Conservation (phyloP, 2,113 vertebrate species). For the Halcyon senegalensis region DNA sequence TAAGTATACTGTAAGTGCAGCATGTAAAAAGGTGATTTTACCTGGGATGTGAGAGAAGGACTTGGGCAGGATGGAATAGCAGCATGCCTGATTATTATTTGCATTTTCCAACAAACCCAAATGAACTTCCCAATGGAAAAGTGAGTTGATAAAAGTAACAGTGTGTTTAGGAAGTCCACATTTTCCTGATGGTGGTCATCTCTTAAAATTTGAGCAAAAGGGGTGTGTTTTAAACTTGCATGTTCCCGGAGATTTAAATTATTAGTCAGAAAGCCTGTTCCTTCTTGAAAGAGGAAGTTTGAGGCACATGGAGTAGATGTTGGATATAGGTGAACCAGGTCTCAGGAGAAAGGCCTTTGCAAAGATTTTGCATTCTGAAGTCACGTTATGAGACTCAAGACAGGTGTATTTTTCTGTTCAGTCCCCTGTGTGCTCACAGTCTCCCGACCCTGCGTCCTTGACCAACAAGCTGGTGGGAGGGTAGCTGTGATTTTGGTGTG, state of each 20-base stretch:
- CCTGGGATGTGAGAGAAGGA: not conserved
- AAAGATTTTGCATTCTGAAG: not conserved
- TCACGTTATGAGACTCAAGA: not conserved
- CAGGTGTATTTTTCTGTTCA: accelerated
- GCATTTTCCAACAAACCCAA: not conserved
- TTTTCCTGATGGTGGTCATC: not conserved
- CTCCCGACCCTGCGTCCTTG: not conserved
- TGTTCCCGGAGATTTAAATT: not conserved
- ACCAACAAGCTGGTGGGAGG: not conserved
- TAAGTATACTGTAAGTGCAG: not conserved
- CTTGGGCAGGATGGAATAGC: not conserved
- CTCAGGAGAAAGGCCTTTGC: not conserved
- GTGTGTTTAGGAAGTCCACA: not conserved
- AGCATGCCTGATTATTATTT: not conserved
- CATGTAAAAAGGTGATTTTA: not conserved
- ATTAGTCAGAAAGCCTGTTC: not conserved
- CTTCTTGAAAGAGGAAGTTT: not conserved
- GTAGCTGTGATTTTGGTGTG: not conserved
- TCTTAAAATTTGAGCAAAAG: not conserved
- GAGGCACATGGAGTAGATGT: not conserved
- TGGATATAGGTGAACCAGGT: not conserved
- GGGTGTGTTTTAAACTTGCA: not conserved
- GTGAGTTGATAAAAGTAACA: not conserved
- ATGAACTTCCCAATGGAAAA: not conserved
- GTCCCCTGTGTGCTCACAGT: not conserved